Evolutionary conservation across 2,888 invertebrate species (phyloP).

Genomic region (Cheilosia variabilis): DNA sequence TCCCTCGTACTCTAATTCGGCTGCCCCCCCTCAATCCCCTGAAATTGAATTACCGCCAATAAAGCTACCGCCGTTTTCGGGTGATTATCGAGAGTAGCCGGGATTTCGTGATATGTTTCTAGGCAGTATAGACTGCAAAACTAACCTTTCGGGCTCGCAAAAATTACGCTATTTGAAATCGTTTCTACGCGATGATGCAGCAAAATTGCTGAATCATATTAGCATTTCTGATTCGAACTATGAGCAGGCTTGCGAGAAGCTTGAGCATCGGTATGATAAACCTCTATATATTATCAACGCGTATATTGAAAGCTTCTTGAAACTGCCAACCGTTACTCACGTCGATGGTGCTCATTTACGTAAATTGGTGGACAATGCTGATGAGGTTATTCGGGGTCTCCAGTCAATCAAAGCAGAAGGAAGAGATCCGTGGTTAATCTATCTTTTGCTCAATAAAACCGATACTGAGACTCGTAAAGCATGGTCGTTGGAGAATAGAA

Average conservation of each 20-base stretch:
- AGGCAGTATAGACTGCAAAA: too few relatives aligned
- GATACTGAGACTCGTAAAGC: constrained; percentile 1
- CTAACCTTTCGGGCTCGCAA: too few relatives aligned
- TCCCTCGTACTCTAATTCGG: background rate
- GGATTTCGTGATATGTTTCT: too few relatives aligned
- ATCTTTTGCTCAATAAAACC: constrained; percentile 4
- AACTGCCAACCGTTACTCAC: background rate
- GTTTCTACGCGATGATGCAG: too few relatives aligned
- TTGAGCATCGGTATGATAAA: too few relatives aligned
- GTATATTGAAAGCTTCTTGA: constrained; percentile 28
- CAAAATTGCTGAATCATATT: too few relatives aligned
- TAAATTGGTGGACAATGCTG: constrained; percentile 15
- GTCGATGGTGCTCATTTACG: constrained; percentile 4
- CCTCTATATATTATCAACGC: constrained; percentile 4
- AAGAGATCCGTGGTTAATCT: constrained; percentile 10
- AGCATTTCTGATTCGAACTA: too few relatives aligned
- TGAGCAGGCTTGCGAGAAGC: too few relatives aligned
- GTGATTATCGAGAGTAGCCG: background rate
- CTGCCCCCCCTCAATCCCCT: background rate
- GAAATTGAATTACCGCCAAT: constrained; percentile 7
- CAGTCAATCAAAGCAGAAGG: background rate
- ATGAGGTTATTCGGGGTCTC: constrained; percentile 17
- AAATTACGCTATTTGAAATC: too few relatives aligned
- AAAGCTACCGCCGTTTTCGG: constrained; percentile 5
- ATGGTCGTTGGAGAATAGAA: background rate